Base-by-base conservation (phyloP, 1,140 invertebrate species). In the Cyclina sinensis region DNA sequence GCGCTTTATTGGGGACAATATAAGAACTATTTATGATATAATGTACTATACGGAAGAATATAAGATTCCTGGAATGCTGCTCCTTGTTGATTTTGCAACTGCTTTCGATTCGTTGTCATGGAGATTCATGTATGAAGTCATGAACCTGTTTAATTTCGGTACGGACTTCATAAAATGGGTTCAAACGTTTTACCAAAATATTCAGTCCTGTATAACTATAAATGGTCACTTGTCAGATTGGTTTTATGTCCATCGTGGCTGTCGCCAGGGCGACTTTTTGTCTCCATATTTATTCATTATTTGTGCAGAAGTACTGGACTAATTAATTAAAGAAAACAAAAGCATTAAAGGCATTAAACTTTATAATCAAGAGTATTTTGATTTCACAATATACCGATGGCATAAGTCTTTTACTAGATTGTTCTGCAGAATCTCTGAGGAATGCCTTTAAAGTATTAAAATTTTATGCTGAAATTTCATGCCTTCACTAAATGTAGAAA, bases 401-500 rank as follows among this genome's bases (percentile, higher is more conserved):
- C 46, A 68, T 54, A 14, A 59, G 27, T 16, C 39, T 80, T 54
- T 57, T 59, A 27, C 5, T 80, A 14, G 54, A 62, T 59, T 51
- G 78, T n/a, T 18, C 1, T 59, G 78, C 37, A 39, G 43, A 27
- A 21, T 59, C 78, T 39, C 57, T 59, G 27, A 80, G 39, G 37
- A 11, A 80, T 18, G 39, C 51, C 3, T 62, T 80, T 30, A 21
- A 24, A 54, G 5, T n/a, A n/a, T 62, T 80, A 62, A 21, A 80
- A 37, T 80, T 59, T 43, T 62, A 59, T 59, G 32, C 51, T 57
- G n/a, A 11, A 57, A 80, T 59, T 59, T 80, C 54, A 37, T 14
- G 78, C 57, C 88, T 5, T 87, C 79, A 12, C 54, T 88, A 0
- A 88, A 87, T 54, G 21, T 65, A 24, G 62, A 62, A 4, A 87